Evolutionary conservation across 1,140 invertebrate species (phyloP), one percentile per base, ranked within the genome.

Genomic region (Leptopilina clavipes): DNA sequence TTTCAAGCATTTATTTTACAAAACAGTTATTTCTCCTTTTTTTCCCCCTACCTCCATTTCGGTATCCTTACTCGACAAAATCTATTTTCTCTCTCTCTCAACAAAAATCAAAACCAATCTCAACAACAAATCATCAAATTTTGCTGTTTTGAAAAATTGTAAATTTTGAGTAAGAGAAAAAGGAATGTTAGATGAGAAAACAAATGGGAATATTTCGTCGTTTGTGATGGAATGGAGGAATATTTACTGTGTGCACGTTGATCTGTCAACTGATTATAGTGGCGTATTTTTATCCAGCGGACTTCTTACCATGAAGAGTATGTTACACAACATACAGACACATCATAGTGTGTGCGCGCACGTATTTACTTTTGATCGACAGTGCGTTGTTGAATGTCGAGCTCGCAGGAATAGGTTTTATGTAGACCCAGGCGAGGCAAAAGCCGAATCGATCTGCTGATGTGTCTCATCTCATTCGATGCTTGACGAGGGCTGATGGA

Each of bases 401-500:
- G 80, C 54, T 70, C 70, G 76, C 78, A 48, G 70, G 76, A 78
- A 52, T 52, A 79, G 82, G 84, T 87, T 88, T 86, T 85, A 84
- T 78, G 74, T 75, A 65, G 76, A 79, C 74, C 12, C 22, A 65
- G 59, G 59, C 59, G 59, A 65, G 73, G 70, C 81, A 80, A 76
- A 76, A 86, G 84, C 87, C 85, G 86, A 86, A 88, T 88, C 87
- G 89, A 90, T 90, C 86, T 77, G 72, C 87, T 86, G 89, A 90
- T 89, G 89, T 83, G 87, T 89, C 87, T 25, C 59, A 65, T 65
- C 59, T 14, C 59, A 65, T 65, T n/a, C 86, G 89, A 86, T 88
- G 88, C 87, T 90, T 90, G 88, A 89, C 88, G 88, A 90, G 86
- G 79, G 81, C 88, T 90, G 89, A 90, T 90, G 89, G 89, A 89